These are phyloP conservation scores for Ibidorhyncha struthersii DNA, from an alignment of 2,113 vertebrate species.

Conservation along the genomic window DNA sequence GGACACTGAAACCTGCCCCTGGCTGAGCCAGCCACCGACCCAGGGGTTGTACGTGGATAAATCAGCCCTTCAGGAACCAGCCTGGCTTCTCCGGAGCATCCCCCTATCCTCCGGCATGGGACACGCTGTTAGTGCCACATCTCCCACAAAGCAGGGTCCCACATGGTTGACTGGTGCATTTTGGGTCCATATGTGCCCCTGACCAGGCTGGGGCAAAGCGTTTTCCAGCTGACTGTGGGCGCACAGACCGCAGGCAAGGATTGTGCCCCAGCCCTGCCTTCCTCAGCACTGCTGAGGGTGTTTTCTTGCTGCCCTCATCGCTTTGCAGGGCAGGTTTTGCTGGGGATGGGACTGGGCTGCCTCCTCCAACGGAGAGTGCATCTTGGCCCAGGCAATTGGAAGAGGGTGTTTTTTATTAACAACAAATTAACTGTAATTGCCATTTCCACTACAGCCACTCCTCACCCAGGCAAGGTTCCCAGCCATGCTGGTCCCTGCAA, in stretches of 20 bases:
- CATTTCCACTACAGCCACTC: conserved; percentile 28
- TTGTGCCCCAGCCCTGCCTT: not conserved
- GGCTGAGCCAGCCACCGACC: not conserved
- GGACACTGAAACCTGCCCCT: not conserved
- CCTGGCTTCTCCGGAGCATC: not conserved
- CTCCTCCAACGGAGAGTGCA: not conserved
- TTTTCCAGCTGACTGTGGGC: not conserved
- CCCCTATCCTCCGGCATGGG: not conserved
- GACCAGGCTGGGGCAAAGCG: not conserved
- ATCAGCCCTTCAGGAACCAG: not conserved
- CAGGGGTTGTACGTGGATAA: no score
- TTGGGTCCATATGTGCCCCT: not conserved
- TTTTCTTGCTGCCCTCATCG: not conserved
- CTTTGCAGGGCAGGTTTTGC: conserved; percentile 15
- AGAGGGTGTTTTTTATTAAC: conserved; percentile 51
- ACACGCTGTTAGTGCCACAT: no score
- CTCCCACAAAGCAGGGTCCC: not conserved
- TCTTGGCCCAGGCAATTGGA: not conserved
- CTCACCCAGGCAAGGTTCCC: not conserved
- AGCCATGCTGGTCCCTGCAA: not conserved
- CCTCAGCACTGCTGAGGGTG: not conserved
- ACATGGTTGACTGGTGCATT: accelerated
- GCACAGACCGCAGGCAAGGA: accelerated
- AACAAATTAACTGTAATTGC: conserved; percentile 35
- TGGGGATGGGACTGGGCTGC: not conserved